phyloP scores from a whole-genome alignment of 2,113 vertebrate genomes.

The Onychostruthus taczanowskii region DNA sequence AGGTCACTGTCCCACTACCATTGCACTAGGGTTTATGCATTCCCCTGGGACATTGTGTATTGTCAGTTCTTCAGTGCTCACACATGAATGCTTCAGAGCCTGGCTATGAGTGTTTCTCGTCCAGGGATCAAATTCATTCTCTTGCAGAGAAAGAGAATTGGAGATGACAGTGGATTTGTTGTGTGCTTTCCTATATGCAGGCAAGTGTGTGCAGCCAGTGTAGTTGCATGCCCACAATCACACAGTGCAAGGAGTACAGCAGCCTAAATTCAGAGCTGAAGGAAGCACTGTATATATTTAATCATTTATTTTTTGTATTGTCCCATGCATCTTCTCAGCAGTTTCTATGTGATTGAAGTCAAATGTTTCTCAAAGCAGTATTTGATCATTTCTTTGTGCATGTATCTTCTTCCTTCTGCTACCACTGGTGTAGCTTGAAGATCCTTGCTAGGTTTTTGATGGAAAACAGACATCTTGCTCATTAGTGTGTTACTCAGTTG shows the following conservation, averaged over 20 bases:
- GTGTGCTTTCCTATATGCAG: not conserved
- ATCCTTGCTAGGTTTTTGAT: not conserved
- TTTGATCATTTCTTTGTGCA: not conserved
- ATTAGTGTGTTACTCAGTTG: not conserved
- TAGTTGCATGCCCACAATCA: not conserved
- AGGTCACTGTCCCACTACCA: not conserved
- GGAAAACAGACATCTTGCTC: not conserved
- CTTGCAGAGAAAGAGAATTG: not conserved
- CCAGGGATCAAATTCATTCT: not conserved
- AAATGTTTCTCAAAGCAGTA: not conserved
- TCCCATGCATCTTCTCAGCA: not conserved
- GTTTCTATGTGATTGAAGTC: not conserved
- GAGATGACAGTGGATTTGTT: not conserved
- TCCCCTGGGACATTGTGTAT: not conserved
- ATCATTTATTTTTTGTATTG: not conserved
- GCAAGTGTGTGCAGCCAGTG: not conserved
- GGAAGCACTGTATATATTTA: not conserved
- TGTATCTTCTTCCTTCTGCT: not conserved
- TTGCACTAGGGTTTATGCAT: not conserved
- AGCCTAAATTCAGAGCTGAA: not conserved
- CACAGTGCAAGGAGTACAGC: not conserved
- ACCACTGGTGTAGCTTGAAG: not conserved
- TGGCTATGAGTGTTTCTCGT: not conserved
- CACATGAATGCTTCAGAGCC: not conserved
- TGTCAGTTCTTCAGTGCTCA: not conserved